Evolutionary conservation across 2,888 invertebrate genomes (phyloP).

Genomic region (Protodeltote pygarga): DNA sequence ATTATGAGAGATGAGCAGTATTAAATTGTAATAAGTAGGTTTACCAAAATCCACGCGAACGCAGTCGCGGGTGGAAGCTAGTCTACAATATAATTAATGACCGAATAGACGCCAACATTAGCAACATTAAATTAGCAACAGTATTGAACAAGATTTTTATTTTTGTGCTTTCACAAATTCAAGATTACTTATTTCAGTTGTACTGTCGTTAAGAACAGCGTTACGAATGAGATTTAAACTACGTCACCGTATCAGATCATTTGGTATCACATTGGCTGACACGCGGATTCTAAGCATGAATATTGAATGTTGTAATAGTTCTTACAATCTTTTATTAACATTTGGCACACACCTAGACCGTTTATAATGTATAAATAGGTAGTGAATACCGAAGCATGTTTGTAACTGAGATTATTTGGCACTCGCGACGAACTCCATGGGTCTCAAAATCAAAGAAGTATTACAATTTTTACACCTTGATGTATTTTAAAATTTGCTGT

Average conservation of each 20-base stretch:
- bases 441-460: constrained; percentile 2
- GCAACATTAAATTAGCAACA: too few species aligned
- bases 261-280: constrained; percentile 2
- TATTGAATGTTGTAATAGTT: constrained; percentile 28
- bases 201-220: constrained; percentile 1
- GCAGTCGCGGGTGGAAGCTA: too few species aligned
- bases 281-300: constrained; percentile 14
- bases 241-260: constrained; percentile 1
- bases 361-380: constrained; percentile 53
- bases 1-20: too few species aligned
- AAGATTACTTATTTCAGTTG: neutral
- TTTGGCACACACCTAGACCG: constrained; percentile 46
- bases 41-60: too few species aligned
- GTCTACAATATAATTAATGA: too few species aligned
- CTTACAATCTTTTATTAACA: constrained; percentile 35
- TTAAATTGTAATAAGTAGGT: too few species aligned
- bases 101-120: too few species aligned
- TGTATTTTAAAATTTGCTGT: constrained; percentile 8
- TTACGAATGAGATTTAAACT: constrained; percentile 1
- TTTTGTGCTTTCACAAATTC: too few species aligned
- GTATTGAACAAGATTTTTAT: too few species aligned
- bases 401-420: constrained; percentile 43
- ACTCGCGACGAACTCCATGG: constrained; percentile 21
- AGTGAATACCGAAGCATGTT: constrained; percentile 38
- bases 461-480: constrained; percentile 6